Evolutionary conservation across 2,113 vertebrate species (phyloP).

Genomic region (Pheucticus melanocephalus): DNA sequence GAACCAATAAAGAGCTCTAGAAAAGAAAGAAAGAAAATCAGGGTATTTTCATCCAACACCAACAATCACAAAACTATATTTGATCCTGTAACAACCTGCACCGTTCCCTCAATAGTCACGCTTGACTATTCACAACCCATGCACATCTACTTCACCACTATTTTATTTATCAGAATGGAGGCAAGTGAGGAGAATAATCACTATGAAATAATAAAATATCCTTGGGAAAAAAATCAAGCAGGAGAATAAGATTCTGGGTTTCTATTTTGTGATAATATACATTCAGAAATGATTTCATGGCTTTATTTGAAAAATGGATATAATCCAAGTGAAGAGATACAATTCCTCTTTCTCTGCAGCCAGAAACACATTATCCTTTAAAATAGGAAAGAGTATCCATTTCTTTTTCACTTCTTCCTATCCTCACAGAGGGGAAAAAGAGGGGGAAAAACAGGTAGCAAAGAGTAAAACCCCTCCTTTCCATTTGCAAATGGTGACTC

Average conservation of each 20-base stretch:
- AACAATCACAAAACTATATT: background rate
- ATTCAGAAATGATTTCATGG: background rate
- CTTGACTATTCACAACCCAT: background rate
- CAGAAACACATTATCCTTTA: background rate
- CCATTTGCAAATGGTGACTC: background rate
- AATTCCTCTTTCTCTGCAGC: background rate
- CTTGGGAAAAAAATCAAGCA: background rate
- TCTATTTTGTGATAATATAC: background rate
- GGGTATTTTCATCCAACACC: background rate
- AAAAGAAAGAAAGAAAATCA: background rate
- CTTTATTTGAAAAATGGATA: background rate
- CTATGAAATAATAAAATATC: background rate
- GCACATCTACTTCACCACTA: background rate
- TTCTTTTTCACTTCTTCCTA: background rate
- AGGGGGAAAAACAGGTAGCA: background rate
- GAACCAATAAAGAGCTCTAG: background rate
- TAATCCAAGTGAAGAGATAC: background rate
- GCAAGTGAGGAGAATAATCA: background rate
- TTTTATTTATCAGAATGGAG: background rate
- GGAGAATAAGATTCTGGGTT: background rate
- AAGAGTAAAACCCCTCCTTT: background rate
- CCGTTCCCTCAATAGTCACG: background rate
- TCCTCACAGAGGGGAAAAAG: background rate
- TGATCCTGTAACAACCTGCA: background rate
- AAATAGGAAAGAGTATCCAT: background rate